Evolutionary conservation across 2,797 vertebrate species (phyloP).

Genomic region (Hippoglossus hippoglossus): DNA sequence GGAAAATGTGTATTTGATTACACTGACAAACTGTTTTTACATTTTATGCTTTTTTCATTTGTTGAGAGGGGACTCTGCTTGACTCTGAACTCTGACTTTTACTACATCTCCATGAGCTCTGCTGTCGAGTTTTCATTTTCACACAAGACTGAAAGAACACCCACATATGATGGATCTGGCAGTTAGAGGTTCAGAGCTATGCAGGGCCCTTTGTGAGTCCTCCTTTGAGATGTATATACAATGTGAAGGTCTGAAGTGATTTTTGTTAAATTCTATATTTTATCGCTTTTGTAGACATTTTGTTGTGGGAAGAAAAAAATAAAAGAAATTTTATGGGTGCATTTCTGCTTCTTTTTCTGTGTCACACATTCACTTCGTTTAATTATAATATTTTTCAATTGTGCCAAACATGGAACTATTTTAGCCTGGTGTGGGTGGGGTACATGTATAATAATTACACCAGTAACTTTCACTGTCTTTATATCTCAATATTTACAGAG

Average conservation of each 20-base stretch:
- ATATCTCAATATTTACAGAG: constrained; percentile 10
- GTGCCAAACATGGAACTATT: neutral
- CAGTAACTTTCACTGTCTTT: neutral
- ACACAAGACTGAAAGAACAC: constrained; percentile 57
- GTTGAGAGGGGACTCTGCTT: constrained; percentile 71
- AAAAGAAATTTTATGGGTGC: constrained; percentile 91
- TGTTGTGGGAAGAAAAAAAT: constrained; percentile 92
- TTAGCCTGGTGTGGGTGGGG: neutral
- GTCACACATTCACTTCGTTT: constrained; percentile 17
- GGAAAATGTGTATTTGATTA: constrained; percentile 77
- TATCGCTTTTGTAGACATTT: constrained; percentile 97
- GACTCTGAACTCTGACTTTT: constrained; percentile 77
- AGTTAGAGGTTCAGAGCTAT: constrained; percentile 73
- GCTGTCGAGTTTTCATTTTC: constrained; percentile 50
- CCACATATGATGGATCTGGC: constrained; percentile 64
- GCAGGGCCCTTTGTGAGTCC: constrained; percentile 84
- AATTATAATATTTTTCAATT: constrained; percentile 15
- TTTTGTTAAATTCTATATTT: constrained; percentile 95
- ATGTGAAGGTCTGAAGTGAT: constrained; percentile 91
- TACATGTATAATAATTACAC: neutral
- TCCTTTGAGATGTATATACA: constrained; percentile 94
- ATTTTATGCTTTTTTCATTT: constrained; percentile 73
- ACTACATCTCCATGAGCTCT: constrained; percentile 53
- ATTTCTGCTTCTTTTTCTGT: constrained; percentile 78
- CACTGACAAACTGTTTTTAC: constrained; percentile 72